Base-by-base conservation (phyloP, 2,888 invertebrate species). In the Rhamphomyia laevipes region DNA sequence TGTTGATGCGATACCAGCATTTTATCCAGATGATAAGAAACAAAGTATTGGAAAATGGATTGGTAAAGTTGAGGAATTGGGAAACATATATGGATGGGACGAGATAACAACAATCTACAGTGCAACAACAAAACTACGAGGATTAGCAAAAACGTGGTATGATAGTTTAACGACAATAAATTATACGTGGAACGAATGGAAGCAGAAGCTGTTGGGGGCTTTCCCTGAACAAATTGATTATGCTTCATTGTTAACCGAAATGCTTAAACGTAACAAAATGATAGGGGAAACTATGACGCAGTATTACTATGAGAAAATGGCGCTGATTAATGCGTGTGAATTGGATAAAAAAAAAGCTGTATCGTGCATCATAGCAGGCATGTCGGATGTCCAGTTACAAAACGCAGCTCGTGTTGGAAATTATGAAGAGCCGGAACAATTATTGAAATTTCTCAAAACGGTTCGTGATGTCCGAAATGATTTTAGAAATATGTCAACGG, bases 251-350 rank as follows among this genome's bases (percentile, higher is more conserved):
- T 16, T 52, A 11, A 41, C 45, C 10, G 16, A 30, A 12, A 52
- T 52, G 52, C 21, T 44, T 7, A 40, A 40, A 9, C 44, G 49
- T 12, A 49, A 7, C 2, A 48, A 46, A 30, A 16, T n/a, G 16
- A 12, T 12, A 3, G 44, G 37, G 9, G 52, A 52, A 49, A 35
- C 46, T 13, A 50, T 45, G n/a, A 33, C 46, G 11, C 31, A 37
- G 17, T 51, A 51, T 37, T 37, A 41, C 33, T 49, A 53, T 27
- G 51, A 53, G 30, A 53, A 53, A 46, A 10, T 53, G n/a, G 45
- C 50, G 1, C 40, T 51, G 33, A 16, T 53, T 9, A 45, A 38
- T 41, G 12, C 45, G 13, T 47, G 51, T 15, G 45, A 47, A n/a
- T 17, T 48, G 17, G 23, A 41, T 7, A 41, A 33, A 11, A 10